Conservation (phyloP, 2,113 vertebrate species). For the Nematolebias whitei region DNA sequence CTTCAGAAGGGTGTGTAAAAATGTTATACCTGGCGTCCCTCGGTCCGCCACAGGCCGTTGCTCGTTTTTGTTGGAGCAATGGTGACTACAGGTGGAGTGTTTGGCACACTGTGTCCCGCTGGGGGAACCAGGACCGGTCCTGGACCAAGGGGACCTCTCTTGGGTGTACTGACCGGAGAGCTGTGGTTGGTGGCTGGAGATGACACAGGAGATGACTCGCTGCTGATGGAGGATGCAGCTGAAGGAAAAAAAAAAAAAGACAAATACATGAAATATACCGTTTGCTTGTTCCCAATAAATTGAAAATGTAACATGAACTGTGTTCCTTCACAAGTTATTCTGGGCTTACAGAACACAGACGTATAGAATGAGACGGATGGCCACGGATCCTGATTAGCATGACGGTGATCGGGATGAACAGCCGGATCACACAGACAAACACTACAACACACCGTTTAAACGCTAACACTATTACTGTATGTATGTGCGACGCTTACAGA, state of each 20-base stretch:
- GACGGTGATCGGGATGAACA: constrained; percentile 66
- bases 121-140: constrained; percentile 93
- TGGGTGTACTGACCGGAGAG: constrained; percentile 95
- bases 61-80: constrained; percentile 98
- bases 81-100: constrained; percentile 96
- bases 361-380: constrained; percentile 56
- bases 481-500: constrained; percentile 31
- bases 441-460: constrained; percentile 15
- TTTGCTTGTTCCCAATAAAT: constrained; percentile 9
- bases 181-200: constrained; percentile 98
- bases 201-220: constrained; percentile 95
- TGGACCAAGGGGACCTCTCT: constrained; percentile 94
- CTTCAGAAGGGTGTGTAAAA: neutral
- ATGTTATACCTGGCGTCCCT: constrained; percentile 88
- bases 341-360: constrained; percentile 13
- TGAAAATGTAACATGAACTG: constrained; percentile 10
- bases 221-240: constrained; percentile 96
- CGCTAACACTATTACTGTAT: constrained; percentile 33
- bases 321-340: neutral
- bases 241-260: constrained; percentile 26
- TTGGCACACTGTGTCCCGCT: constrained; percentile 92
- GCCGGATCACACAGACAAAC: constrained; percentile 42
- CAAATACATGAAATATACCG: neutral
- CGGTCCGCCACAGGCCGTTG: constrained; percentile 96
- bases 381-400: constrained; percentile 61